phyloP scores from a whole-genome alignment of 2,888 invertebrate species.

The Limnephilus auricula region DNA sequence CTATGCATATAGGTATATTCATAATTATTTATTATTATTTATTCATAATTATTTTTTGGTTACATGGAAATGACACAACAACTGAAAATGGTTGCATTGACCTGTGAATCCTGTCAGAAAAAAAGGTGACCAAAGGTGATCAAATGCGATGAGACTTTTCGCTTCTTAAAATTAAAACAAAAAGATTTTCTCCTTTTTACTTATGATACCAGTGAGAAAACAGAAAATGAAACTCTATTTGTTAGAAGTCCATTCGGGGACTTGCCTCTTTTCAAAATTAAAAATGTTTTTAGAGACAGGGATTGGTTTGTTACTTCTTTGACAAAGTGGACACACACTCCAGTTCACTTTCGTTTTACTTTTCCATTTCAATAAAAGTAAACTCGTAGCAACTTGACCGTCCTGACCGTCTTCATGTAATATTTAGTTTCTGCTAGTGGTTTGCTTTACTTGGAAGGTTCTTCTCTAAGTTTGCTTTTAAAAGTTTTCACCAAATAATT shows the following conservation, averaged over 20 bases:
- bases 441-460: not conserved
- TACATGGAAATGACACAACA: too few species aligned
- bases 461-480: not conserved
- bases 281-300: not conserved
- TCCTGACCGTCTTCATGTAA: slow-evolving; percentile 4
- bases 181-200: not conserved
- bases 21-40: too few species aligned
- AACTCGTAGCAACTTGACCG: slow-evolving; percentile 1
- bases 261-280: not conserved
- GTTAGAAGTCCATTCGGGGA: not conserved
- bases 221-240: not conserved
- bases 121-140: too few species aligned
- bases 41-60: too few species aligned
- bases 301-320: not conserved
- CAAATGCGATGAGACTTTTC: too few species aligned
- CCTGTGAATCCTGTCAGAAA: too few species aligned
- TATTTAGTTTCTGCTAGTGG: slow-evolving; percentile 13
- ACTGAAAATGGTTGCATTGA: too few species aligned
- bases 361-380: slow-evolving; percentile 23
- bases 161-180: too few species aligned
- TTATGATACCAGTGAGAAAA: not conserved
- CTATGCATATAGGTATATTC: too few species aligned
- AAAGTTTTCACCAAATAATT: not conserved
- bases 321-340: not conserved
- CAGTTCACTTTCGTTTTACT: slow-evolving; percentile 13